Conservation (phyloP, 92 coral and sea anemone species). For the Paramuricea clavata region DNA sequence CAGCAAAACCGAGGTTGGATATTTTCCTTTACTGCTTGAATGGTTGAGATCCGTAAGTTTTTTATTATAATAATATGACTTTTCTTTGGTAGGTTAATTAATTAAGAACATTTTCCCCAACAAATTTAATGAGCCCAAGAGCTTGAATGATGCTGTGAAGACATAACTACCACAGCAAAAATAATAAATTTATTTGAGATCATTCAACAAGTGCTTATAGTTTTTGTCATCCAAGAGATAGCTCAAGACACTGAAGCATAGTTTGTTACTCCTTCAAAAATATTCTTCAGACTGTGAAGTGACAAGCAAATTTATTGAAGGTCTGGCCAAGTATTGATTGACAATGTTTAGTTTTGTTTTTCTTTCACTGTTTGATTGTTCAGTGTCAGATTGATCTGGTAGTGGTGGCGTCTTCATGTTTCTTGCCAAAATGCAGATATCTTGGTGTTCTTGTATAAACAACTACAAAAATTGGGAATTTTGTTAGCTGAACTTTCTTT, state of each 20-base stretch:
- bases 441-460: constrained; percentile 81
- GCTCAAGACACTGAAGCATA: too few relatives aligned
- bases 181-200: background rate
- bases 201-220: background rate
- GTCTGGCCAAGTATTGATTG: background rate
- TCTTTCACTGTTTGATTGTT: background rate
- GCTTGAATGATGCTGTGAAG: too few relatives aligned
- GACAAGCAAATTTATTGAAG: background rate
- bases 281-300: background rate
- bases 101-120: too few relatives aligned
- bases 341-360: background rate
- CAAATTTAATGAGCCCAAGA: too few relatives aligned
- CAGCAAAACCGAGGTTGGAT: too few relatives aligned
- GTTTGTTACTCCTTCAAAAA: background rate
- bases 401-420: constrained; percentile 71
- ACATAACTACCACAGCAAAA: background rate
- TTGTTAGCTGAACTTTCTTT: background rate
- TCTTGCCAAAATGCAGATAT: constrained; percentile 80
- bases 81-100: too few relatives aligned
- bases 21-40: too few relatives aligned
- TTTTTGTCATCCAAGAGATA: background rate
- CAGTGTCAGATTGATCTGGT: background rate
- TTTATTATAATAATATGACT: too few relatives aligned
- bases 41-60: too few relatives aligned
- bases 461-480: constrained; percentile 53